Evolutionary conservation across 92 coral and sea anemone genomes (phyloP).

Genomic region (Phenganax subtilis): DNA sequence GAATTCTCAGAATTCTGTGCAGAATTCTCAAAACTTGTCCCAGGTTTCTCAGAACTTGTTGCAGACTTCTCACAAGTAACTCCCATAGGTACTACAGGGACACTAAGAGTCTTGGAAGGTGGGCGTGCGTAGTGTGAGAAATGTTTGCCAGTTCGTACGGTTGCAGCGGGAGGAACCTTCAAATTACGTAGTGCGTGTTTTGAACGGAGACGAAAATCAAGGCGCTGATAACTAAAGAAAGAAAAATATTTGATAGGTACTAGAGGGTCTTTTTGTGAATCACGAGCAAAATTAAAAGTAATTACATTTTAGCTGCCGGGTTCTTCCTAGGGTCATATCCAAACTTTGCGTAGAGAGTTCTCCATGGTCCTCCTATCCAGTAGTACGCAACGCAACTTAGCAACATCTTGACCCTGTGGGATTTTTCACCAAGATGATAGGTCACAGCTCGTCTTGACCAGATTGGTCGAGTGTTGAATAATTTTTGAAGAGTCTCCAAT

Average conservation of each 20-base stretch:
- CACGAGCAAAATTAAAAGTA: not conserved
- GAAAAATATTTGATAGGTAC: not conserved
- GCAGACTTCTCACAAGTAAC: conserved; percentile 15
- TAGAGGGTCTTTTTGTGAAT: not conserved
- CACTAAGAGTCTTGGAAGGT: not conserved
- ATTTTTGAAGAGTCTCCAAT: conserved; percentile 55
- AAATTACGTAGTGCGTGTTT: conserved; percentile 45
- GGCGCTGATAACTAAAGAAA: conserved; percentile 59
- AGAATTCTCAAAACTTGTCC: conserved; percentile 1
- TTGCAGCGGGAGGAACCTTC: conserved; percentile 56
- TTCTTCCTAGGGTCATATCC: conserved; percentile 92
- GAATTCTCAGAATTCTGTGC: not conserved
- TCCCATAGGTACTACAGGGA: conserved; percentile 36
- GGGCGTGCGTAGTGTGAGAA: not conserved
- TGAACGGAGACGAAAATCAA: conserved; percentile 70
- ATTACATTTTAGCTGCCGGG: conserved; percentile 82
- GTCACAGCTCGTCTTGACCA: conserved; percentile 81
- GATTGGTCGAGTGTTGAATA: conserved; percentile 75
- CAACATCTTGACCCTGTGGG: conserved; percentile 53
- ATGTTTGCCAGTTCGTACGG: conserved; percentile 27
- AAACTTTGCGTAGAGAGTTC: conserved; percentile 80
- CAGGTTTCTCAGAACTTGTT: conserved; percentile 16
- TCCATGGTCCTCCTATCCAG: conserved; percentile 93
- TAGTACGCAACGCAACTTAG: conserved; percentile 65
- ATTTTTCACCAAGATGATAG: conserved; percentile 56